Evolutionary conservation across 2,888 invertebrate species (phyloP).

Genomic region (Busseola fusca): DNA sequence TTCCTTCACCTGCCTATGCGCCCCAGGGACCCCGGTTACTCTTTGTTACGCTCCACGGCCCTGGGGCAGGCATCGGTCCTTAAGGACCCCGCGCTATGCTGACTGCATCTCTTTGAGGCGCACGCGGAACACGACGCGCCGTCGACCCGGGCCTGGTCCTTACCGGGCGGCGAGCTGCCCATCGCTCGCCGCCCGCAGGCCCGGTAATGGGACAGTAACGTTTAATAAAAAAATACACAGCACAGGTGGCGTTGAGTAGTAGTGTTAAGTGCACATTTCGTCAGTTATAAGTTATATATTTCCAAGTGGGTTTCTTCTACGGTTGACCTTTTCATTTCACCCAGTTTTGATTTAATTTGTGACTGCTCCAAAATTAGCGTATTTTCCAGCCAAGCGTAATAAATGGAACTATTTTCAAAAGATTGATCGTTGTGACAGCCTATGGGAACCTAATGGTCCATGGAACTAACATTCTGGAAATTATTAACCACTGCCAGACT

Average conservation of each 20-base stretch:
- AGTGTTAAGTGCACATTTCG: not conserved
- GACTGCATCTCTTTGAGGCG: no score
- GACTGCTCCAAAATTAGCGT: not conserved
- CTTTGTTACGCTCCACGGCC: no score
- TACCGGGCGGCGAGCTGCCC: no score
- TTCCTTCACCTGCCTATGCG: no score
- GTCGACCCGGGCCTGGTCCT: no score
- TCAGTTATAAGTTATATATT: not conserved
- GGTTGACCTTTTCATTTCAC: not conserved
- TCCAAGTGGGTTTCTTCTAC: not conserved
- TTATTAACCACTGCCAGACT: constrained; percentile 28
- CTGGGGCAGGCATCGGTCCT: no score
- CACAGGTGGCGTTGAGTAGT: not conserved
- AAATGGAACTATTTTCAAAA: constrained; percentile 7
- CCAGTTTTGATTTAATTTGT: not conserved
- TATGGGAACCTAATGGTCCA: constrained; percentile 2
- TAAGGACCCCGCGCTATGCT: no score
- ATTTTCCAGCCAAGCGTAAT: not conserved
- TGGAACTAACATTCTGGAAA: constrained; percentile 28
- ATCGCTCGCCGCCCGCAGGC: no score
- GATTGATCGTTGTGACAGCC: constrained; percentile 15
- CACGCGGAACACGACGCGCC: no score
- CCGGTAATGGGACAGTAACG: not conserved
- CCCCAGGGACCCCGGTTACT: no score
- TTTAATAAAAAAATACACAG: not conserved